Base-by-base conservation (phyloP, 2,113 vertebrate species). In the Silurus meridionalis region DNA sequence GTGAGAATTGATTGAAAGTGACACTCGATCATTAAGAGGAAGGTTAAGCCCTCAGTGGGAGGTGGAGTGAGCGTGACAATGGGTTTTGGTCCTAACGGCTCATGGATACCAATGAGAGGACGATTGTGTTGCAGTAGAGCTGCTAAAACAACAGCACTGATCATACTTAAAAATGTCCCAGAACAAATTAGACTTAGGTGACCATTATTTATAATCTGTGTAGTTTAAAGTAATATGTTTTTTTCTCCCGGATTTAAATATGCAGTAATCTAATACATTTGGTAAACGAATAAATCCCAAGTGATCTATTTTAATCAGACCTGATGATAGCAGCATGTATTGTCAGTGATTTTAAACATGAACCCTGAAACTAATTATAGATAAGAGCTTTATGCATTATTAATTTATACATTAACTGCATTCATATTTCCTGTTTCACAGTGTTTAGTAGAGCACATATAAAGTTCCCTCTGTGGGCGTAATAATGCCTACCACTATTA, bases 1-100 rank as follows among this genome's bases (percentile, higher is more conserved):
- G 83, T 88, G 52, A 85, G 75, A 80, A 88, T 60, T 85, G 83
- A 90, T 88, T 60, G 85, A 85, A 74, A 50, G 77, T 48, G 87
- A 48, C 72, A 87, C 75, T 80, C 55, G 17, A 82, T 83, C 55
- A 79, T 74, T 80, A 86, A 63, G 57, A 25, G 75, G 84, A 77
- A 85, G 84, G 67, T 86, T 86, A 52, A 82, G 71, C 60, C 72
- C 58, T 80, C 61, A 50, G 77, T 53, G 46, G 48, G 79, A 81
- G 67, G 79, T 74, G 46, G 15, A n/a, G 50, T 28, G 50, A 75
- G 71, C 52, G 17, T 48, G 61, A 83, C 13, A 23, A 87, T 87
- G 28, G 72, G 52, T 28, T 83, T 15, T 25, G 25, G 52, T n/a
- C 61, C 28, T 5, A 83, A 48, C 28, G 17, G 21, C 64, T 80